Evolutionary conservation across 2,797 vertebrate species (phyloP).

Genomic region (Erethizon dorsatum): DNA sequence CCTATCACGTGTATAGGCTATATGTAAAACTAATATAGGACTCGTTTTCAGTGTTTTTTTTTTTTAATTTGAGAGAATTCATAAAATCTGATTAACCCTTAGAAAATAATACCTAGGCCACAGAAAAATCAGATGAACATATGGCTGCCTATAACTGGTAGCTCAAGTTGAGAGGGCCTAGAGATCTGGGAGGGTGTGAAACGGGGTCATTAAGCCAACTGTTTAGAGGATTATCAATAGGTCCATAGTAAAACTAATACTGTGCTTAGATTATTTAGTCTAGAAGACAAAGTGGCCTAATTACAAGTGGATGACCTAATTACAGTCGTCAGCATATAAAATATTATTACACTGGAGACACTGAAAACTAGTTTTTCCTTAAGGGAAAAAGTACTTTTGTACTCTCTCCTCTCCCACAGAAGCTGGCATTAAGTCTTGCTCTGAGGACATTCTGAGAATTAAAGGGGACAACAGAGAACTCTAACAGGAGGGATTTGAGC

Average conservation of each 20-base stretch:
- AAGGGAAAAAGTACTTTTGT: not conserved
- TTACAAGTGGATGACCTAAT: slow-evolving; percentile 75
- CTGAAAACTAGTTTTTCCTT: slow-evolving; percentile 69
- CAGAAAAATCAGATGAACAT: not conserved
- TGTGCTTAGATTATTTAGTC: slow-evolving; percentile 48
- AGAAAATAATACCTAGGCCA: not conserved
- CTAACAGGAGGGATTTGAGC: not conserved
- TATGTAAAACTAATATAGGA: not conserved
- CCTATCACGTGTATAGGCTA: not conserved
- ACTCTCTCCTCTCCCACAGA: not conserved
- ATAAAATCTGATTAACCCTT: slow-evolving; percentile 33
- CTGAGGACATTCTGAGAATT: not conserved
- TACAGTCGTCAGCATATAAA: slow-evolving; percentile 67
- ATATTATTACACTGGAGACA: slow-evolving; percentile 58
- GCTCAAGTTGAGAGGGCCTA: not conserved
- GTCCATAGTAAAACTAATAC: slow-evolving; percentile 45
- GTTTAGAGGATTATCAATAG: slow-evolving; percentile 58
- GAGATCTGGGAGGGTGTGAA: slow-evolving; percentile 3
- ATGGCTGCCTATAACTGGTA: not conserved
- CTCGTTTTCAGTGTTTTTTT: not conserved
- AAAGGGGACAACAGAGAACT: not conserved
- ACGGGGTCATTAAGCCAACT: slow-evolving; percentile 17
- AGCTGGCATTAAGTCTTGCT: not conserved
- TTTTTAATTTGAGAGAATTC: not conserved
- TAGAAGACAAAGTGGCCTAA: slow-evolving; percentile 74